These are phyloP conservation scores for Lutraria rhynchaena DNA, from an alignment of 1,140 invertebrate species.

Conservation along the genomic window DNA sequence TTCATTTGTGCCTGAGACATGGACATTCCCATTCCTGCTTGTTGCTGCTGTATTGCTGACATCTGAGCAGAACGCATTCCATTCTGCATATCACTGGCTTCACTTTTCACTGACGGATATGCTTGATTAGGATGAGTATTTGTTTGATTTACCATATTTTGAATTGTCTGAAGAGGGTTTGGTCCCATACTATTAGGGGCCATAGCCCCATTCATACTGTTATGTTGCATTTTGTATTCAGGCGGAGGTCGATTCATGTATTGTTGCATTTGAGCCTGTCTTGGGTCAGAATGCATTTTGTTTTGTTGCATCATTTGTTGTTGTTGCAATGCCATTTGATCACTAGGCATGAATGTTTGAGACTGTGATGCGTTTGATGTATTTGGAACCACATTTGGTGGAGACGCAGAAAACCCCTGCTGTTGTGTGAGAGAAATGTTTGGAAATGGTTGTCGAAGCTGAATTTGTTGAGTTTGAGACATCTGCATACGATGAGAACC, in stretches of 20 bases:
- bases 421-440: slow-evolving; percentile 91
- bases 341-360: slow-evolving; percentile 65
- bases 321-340: slow-evolving; percentile 74
- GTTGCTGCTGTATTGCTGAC: slow-evolving; percentile 67
- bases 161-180: slow-evolving; percentile 80
- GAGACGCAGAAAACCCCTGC: slow-evolving; percentile 81
- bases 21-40: slow-evolving; percentile 56
- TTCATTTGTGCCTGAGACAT: slow-evolving; percentile 57
- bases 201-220: slow-evolving; percentile 51
- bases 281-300: slow-evolving; percentile 69
- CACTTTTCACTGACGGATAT: slow-evolving; percentile 75
- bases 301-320: slow-evolving; percentile 63
- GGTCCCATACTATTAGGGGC: slow-evolving; percentile 56
- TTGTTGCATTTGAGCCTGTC: slow-evolving; percentile 69
- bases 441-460: slow-evolving; percentile 85
- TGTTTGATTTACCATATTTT: slow-evolving; percentile 81
- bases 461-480: slow-evolving; percentile 92
- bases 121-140: slow-evolving; percentile 65
- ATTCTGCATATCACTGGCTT: slow-evolving; percentile 63
- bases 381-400: slow-evolving; percentile 67
- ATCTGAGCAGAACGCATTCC: slow-evolving; percentile 72
- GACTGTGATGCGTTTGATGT: slow-evolving; percentile 53
- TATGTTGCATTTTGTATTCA: slow-evolving; percentile 78
- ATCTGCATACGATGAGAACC: slow-evolving; percentile 86
- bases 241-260: slow-evolving; percentile 78